Base-by-base conservation (phyloP, 2,113 vertebrate genomes). In the Mandrillus leucophaeus region DNA sequence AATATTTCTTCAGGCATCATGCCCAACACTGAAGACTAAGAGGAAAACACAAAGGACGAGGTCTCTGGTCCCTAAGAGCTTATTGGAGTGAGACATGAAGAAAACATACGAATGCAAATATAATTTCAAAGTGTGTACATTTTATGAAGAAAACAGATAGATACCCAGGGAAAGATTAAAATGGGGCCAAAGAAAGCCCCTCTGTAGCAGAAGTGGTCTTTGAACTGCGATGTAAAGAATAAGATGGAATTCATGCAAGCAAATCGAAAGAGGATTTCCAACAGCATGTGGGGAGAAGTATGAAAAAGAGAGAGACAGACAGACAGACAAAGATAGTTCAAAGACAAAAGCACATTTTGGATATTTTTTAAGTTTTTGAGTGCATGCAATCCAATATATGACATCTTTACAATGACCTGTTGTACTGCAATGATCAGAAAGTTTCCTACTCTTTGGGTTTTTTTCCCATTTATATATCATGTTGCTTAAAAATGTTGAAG, bases 401-500 rank as follows among this genome's bases (percentile, higher is more conserved):
- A 11, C 8, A 14, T 50, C 30, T 93, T 75, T 32, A 11, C 72
- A 93, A 72, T 25, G 61, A 16, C n/a, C n/a, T 25, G 0, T 2
- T 5, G 7, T 40, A 20, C 38, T 68, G 64, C 38, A 25, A 27
- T 17, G 32, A 32, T 90, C 52, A 86, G 93, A 94, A 76, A 38
- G 27, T 83, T 55, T 95, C 8, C 79, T 79, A 40, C 79, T 94
- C 40, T 66, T 93, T 89, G 12, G 2, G 64, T 97, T 93, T 95
- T 40, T 40, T 40, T 93, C 78, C 25, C 78, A 20, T 85, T 68
- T 86, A 61, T 40, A 6, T 61, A 78, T n/a, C 61, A 75, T 75
- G 22, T 72, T 27, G 61, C 50, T 95, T 87, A 17, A 95, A 52
- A 95, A n/a, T 57, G 61, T 75, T 79, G 72, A 95, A 95, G 81